These are phyloP conservation scores for Nymphalis io DNA, from an alignment of 1,140 invertebrate species.

Conservation along the genomic window DNA sequence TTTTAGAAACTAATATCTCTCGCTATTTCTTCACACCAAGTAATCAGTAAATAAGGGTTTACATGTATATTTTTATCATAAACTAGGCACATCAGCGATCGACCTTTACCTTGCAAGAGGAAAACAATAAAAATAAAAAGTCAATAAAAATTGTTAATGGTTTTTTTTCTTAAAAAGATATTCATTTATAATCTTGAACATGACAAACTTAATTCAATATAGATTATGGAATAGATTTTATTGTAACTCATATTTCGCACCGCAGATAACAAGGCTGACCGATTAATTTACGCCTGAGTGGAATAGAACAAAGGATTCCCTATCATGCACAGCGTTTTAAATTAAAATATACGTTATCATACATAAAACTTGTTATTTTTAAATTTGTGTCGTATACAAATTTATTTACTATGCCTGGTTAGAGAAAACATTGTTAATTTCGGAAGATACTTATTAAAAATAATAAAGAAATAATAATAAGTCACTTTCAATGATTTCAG, in stretches of 20 bases:
- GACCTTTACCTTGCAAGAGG: neutral
- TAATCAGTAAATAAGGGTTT: neutral
- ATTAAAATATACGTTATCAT: neutral
- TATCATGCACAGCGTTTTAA: neutral
- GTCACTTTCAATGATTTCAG: too few species aligned
- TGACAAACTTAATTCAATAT: too few species aligned
- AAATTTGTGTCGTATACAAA: neutral
- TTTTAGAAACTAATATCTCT: too few species aligned
- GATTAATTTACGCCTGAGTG: neutral
- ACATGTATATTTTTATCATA: neutral
- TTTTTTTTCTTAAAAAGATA: neutral
- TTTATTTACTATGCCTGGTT: neutral
- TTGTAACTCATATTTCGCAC: neutral
- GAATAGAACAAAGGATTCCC: neutral
- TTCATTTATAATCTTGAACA: too few species aligned
- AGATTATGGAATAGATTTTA: neutral
- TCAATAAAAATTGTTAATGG: neutral
- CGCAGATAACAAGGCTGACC: slow-evolving; percentile 1
- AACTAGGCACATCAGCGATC: neutral
- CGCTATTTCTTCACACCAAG: too few species aligned
- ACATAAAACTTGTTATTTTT: neutral
- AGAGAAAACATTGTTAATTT: too few species aligned
- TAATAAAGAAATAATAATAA: too few species aligned
- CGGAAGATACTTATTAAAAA: too few species aligned
- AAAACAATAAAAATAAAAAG: neutral